Evolutionary conservation across 2,113 vertebrate species (phyloP).

Genomic region (Chaenocephalus aceratus): DNA sequence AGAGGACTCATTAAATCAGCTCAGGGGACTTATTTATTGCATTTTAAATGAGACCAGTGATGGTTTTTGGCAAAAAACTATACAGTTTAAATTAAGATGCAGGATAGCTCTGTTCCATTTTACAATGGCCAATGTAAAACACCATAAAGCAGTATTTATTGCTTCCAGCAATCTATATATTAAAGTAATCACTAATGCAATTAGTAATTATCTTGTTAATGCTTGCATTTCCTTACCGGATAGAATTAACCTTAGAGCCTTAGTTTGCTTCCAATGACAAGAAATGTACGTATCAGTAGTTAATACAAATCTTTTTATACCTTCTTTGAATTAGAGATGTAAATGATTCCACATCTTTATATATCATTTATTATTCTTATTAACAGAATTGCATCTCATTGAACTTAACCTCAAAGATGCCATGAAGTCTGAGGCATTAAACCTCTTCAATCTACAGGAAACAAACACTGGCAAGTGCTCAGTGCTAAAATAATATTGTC

Average conservation of each 20-base stretch:
- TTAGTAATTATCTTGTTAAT: background rate
- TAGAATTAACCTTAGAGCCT: background rate
- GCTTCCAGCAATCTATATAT: no score
- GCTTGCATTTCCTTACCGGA: background rate
- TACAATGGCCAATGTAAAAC: background rate
- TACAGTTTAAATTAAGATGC: background rate
- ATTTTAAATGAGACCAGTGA: background rate
- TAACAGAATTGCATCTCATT: background rate
- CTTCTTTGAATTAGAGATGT: background rate
- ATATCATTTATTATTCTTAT: background rate
- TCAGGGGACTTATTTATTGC: background rate
- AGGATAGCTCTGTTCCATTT: background rate
- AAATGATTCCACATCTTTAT: background rate
- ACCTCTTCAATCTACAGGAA: background rate
- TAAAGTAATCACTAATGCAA: background rate
- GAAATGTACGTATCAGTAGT: background rate
- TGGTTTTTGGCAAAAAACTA: background rate
- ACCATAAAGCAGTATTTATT: background rate
- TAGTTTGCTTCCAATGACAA: background rate
- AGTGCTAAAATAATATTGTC: background rate
- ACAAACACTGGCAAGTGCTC: background rate
- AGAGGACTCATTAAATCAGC: background rate
- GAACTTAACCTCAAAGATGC: background rate
- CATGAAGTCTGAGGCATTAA: background rate
- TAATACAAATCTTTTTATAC: background rate